Evolutionary conservation across 2,797 vertebrate genomes (phyloP).

Genomic region (Brachyrhaphis roseni): DNA sequence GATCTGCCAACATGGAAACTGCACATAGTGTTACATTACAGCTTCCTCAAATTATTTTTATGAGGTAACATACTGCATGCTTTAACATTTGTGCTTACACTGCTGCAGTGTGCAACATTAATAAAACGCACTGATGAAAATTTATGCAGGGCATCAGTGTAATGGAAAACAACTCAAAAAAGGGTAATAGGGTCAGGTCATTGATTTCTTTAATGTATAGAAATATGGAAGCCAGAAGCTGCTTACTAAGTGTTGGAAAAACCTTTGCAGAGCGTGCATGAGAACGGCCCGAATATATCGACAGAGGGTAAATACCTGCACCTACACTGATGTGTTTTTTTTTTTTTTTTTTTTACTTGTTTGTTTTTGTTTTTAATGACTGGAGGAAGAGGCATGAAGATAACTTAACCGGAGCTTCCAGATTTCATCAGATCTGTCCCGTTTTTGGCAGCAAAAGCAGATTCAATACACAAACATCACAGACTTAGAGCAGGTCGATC

Average conservation of each 20-base stretch:
- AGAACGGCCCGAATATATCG: conserved; percentile 12
- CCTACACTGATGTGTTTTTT: background rate
- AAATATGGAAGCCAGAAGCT: conserved; percentile 17
- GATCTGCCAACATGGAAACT: background rate
- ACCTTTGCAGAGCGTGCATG: background rate
- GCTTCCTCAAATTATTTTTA: conserved; percentile 2
- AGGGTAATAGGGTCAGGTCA: conserved; percentile 22
- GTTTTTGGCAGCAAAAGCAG: background rate
- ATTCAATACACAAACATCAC: background rate
- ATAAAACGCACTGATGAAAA: conserved; percentile 11
- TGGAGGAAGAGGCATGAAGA: background rate
- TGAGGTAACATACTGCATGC: background rate
- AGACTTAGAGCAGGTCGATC: conserved; percentile 6
- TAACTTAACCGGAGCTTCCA: conserved; percentile 2
- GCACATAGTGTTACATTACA: background rate
- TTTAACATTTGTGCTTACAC: conserved; percentile 18
- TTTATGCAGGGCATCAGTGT: background rate
- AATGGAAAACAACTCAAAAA: conserved; percentile 20
- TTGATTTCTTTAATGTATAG: conserved; percentile 31
- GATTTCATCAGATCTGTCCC: background rate
- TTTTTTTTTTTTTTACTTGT: background rate
- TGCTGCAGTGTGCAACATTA: background rate
- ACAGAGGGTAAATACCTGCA: background rate
- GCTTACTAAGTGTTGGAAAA: background rate
- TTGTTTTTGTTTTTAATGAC: background rate